Percentiles rank a stretch among this genome's conserved stretches.
phyloP scores from a whole-genome alignment of 2,797 vertebrate species.

The Nyctibius grandis region DNA sequence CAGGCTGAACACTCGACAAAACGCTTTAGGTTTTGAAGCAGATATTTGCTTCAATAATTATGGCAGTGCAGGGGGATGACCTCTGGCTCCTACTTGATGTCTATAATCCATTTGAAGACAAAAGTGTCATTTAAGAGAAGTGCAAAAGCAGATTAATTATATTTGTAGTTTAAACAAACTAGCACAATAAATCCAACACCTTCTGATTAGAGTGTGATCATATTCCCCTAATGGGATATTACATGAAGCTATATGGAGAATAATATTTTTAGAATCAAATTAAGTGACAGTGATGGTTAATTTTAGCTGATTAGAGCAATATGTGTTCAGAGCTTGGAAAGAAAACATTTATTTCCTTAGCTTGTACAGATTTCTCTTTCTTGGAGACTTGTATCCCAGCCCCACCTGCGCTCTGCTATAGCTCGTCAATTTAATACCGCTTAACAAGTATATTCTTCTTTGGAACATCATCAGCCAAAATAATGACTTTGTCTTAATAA shows the following conservation, averaged over 20 bases:
- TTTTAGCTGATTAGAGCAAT: slow-evolving; percentile 68
- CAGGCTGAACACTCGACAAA: neutral
- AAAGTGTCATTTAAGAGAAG: neutral
- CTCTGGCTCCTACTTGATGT: neutral
- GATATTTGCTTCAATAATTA: slow-evolving; percentile 10
- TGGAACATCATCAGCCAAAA: slow-evolving; percentile 44
- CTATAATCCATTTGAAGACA: neutral
- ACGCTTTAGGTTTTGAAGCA: neutral
- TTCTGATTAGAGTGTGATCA: slow-evolving; percentile 54
- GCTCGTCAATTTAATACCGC: slow-evolving; percentile 59
- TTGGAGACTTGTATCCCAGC: slow-evolving; percentile 7
- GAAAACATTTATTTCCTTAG: slow-evolving; percentile 53
- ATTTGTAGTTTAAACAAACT: slow-evolving; percentile 69
- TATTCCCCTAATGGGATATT: slow-evolving; percentile 67
- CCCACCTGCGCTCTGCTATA: slow-evolving; percentile 1
- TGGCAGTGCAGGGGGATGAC: neutral
- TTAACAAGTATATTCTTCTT: slow-evolving; percentile 62
- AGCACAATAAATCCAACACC: slow-evolving; percentile 60
- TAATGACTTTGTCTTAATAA: slow-evolving; percentile 57
- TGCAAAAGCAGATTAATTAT: slow-evolving; percentile 48
- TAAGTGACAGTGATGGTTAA: slow-evolving; percentile 61
- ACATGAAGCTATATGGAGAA: slow-evolving; percentile 61
- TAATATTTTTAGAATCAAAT: slow-evolving; percentile 71
- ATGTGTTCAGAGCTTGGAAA: slow-evolving; percentile 41
- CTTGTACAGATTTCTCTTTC: slow-evolving; percentile 23